These are phyloP conservation scores for Apis florea DNA, from an alignment of 1,140 invertebrate genomes.

Conservation along the genomic window DNA sequence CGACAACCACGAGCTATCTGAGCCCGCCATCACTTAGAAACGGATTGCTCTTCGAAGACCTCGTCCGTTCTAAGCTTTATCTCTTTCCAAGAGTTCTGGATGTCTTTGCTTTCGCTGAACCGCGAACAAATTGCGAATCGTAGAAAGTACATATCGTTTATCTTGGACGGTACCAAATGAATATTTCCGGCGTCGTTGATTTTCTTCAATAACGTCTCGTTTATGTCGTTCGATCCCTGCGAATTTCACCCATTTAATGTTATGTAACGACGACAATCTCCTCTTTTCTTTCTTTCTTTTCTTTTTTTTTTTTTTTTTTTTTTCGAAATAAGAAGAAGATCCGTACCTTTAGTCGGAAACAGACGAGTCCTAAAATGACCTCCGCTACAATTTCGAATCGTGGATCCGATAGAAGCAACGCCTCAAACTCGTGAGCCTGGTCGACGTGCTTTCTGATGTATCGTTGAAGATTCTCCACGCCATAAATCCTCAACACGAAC, in stretches of 20 bases:
- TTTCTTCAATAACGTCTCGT: conserved; percentile 90
- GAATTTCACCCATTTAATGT: not conserved
- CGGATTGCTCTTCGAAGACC: conserved; percentile 80
- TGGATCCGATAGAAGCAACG: conserved; percentile 84
- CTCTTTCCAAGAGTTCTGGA: conserved; percentile 93
- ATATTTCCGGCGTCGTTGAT: conserved; percentile 96
- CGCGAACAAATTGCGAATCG: conserved; percentile 95
- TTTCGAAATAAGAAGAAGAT: not conserved
- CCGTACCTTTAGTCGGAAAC: conserved; percentile 93
- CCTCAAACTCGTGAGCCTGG: conserved; percentile 92
- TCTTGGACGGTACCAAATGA: conserved; percentile 96
- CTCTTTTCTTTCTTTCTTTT: not conserved
- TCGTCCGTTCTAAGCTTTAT: conserved; percentile 87
- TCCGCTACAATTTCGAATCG: conserved; percentile 94
- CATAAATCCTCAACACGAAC: conserved; percentile 97
- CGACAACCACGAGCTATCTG: conserved; percentile 74
- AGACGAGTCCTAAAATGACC: conserved; percentile 94
- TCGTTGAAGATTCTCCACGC: conserved; percentile 92
- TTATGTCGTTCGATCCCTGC: conserved; percentile 89
- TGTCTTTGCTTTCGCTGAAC: conserved; percentile 90
- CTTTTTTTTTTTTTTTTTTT: not conserved
- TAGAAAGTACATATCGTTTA: conserved; percentile 91
- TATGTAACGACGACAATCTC: too few relatives aligned
- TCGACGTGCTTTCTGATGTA: conserved; percentile 90
- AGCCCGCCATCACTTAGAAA: conserved; percentile 79